These are phyloP conservation scores for Erannis defoliaria DNA, from an alignment of 2,888 invertebrate species.

Conservation along the genomic window DNA sequence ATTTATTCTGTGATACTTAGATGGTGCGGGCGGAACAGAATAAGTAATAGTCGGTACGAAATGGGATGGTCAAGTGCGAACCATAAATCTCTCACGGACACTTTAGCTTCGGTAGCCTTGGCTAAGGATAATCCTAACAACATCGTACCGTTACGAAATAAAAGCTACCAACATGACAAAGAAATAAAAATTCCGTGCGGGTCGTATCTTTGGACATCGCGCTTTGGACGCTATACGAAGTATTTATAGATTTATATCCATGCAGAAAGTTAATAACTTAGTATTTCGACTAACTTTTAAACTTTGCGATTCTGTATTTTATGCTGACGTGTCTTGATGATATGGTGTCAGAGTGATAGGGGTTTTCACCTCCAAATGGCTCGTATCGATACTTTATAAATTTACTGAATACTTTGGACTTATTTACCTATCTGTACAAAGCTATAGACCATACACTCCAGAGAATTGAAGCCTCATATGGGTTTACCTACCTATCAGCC, in stretches of 20 bases:
- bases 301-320: not conserved
- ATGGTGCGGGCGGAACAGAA: not conserved
- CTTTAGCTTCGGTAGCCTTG: constrained; percentile 31
- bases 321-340: no score
- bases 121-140: constrained; percentile 17
- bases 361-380: no score
- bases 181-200: constrained; percentile 6
- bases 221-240: not conserved
- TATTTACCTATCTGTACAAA: no score
- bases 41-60: not conserved
- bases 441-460: no score
- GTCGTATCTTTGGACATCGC: not conserved
- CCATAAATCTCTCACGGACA: constrained; percentile 48
- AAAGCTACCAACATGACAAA: constrained; percentile 26
- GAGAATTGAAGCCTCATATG: no score
- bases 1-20: not conserved
- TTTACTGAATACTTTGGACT: no score
- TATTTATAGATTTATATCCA: no score
- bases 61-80: constrained; percentile 32
- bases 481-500: no score
- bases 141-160: constrained; percentile 38
- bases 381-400: no score
- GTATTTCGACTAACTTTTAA: no score
- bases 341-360: no score
- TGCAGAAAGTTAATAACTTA: no score